phyloP scores from a whole-genome alignment of 2,888 invertebrate genomes.

The Mesodorylaimus sp. region DNA sequence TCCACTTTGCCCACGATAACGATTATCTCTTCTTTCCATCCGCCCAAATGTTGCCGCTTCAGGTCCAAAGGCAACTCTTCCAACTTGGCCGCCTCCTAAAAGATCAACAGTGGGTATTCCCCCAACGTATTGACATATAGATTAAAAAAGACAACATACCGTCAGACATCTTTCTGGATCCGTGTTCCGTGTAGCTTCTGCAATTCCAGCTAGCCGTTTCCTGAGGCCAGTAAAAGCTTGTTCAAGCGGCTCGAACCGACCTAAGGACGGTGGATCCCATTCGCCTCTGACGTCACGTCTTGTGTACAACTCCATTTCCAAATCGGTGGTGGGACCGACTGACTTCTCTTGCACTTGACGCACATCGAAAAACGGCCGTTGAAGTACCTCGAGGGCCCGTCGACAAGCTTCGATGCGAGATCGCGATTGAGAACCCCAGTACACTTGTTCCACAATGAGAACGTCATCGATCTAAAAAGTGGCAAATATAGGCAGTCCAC shows the following conservation, averaged over 20 bases:
- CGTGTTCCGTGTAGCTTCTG: neutral
- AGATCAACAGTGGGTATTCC: too few species aligned
- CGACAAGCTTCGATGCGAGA: neutral
- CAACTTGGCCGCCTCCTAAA: neutral
- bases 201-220: neutral
- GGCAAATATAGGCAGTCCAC: too few species aligned
- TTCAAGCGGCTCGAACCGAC: neutral
- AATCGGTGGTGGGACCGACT: neutral
- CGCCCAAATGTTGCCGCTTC: neutral
- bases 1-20: neutral
- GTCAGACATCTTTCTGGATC: too few species aligned
- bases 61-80: neutral
- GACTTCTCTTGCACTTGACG: too few species aligned
- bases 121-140: too few species aligned
- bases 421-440: neutral
- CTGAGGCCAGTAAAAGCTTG: neutral
- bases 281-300: neutral
- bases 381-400: neutral
- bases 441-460: neutral
- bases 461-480: neutral
- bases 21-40: neutral
- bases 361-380: neutral
- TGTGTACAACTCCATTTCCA: neutral
- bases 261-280: neutral
- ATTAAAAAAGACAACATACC: too few species aligned